Evolutionary conservation across 2,888 invertebrate genomes (phyloP), one percentile per base, ranked within the genome.

Genomic region (Caenorhabditis imperialis): DNA sequence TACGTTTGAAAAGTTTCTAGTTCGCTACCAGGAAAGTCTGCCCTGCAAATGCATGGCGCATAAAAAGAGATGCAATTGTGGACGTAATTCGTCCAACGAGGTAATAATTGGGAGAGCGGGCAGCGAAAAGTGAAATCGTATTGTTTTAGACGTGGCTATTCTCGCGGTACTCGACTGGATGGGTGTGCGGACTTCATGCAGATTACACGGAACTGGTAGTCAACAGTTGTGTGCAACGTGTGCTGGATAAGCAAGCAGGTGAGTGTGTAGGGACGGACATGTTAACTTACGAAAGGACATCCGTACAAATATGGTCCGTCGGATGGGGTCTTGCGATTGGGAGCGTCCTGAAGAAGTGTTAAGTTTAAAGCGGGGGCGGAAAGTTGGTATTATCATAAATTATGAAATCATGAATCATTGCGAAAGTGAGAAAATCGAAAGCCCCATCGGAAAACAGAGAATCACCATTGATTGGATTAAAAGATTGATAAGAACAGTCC

Each of bases 101-200:
- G 83, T 79, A n/a, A n/a, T n/a, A n/a, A n/a, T n/a, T n/a, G n/a
- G n/a, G n/a, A n/a, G n/a, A n/a, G n/a, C n/a, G n/a, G n/a, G n/a
- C n/a, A n/a, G n/a, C n/a, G 14, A 40, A 51, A 54, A 53, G 45
- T 61, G 44, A 70, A 37, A 58, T 25, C 23, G 30, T 37, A n/a
- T 60, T 53, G 44, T 75, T 80, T 63, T 35, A 84, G 91, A 94
- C 94, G 89, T 99, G 98, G 98, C 91, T 99, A 81, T 97, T 99
- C 90, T 96, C 95, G 88, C 92, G 96, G 88, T 96, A 95, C 90
- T 95, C 96, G 54, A 96, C 95, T 25, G 96, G 96, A 81, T 96
- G 96, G 96, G 94, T 84, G 88, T 99, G 99, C 90, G 99, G 99
- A 57, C 91, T 99, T 48, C 91, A 91, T 82, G 90, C 91, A 0